A percentile compares a stretch with the other conserved stretches of the same genome.
Evolutionary conservation across 2,113 vertebrate genomes (phyloP).

Genomic region (Antechinus stuartii): DNA sequence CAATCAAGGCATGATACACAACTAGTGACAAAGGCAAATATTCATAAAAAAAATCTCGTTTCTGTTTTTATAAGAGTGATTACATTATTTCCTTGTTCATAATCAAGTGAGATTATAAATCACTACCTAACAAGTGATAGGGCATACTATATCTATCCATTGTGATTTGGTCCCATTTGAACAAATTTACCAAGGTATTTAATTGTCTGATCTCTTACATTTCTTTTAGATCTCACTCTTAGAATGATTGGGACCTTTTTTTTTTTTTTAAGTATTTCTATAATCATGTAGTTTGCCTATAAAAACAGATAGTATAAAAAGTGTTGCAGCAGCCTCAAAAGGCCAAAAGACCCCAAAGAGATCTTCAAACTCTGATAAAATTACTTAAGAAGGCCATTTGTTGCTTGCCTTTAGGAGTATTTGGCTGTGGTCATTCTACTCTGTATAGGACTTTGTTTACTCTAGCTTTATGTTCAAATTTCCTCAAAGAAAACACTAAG

Average conservation of each 20-base stretch:
- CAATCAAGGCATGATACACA: not conserved
- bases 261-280: not conserved
- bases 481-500: not conserved
- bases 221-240: not conserved
- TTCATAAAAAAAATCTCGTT: not conserved
- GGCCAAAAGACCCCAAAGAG: not conserved
- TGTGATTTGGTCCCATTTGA: not conserved
- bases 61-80: not conserved
- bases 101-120: not conserved
- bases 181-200: not conserved
- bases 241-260: not conserved
- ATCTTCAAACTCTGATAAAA: not conserved
- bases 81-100: not conserved
- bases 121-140: not conserved
- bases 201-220: not conserved
- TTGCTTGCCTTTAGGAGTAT: not conserved
- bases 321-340: not conserved
- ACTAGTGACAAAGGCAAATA: not conserved
- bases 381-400: not conserved
- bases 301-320: not conserved
- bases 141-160: not conserved
- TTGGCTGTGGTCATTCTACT: not conserved
- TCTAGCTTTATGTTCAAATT: not conserved
- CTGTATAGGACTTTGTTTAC: not conserved
- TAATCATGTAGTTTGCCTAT: not conserved